These are phyloP conservation scores for Priocnemis perturbator DNA, from an alignment of 2,888 invertebrate species.

Conservation along the genomic window DNA sequence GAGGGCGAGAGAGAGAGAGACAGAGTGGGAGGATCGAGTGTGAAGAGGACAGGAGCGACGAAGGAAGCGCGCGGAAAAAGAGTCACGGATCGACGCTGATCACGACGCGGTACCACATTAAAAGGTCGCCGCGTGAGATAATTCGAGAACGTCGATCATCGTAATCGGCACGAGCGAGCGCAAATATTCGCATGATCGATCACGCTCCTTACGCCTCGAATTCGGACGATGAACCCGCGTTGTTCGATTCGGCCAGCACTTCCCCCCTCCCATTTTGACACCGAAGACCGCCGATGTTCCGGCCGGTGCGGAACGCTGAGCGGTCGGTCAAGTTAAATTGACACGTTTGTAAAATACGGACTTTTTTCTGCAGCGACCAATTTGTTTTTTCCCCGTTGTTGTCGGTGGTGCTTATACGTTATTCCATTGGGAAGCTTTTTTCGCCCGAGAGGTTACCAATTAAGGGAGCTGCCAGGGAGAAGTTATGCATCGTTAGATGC, in stretches of 20 bases:
- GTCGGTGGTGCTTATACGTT: neutral
- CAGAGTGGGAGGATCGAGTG: neutral
- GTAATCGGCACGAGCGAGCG: too few relatives aligned
- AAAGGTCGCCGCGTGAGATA: too few relatives aligned
- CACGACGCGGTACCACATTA: too few relatives aligned
- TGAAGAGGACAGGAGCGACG: neutral
- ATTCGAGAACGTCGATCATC: too few relatives aligned
- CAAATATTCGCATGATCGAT: too few relatives aligned
- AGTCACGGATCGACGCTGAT: too few relatives aligned
- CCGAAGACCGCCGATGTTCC: too few relatives aligned
- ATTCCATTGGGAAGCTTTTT: neutral
- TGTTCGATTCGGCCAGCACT: too few relatives aligned
- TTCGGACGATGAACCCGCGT: too few relatives aligned
- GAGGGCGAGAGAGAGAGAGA: neutral
- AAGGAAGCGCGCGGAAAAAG: neutral
- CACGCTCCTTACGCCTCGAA: too few relatives aligned
- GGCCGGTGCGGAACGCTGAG: too few relatives aligned
- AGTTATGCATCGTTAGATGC: slow-evolving; percentile 52
- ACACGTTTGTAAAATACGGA: slow-evolving; percentile 25
- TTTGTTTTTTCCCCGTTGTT: slow-evolving; percentile 28
- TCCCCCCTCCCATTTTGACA: too few relatives aligned
- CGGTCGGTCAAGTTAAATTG: slow-evolving; percentile 34
- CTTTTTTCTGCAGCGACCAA: slow-evolving; percentile 9
- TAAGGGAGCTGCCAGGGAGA: slow-evolving; percentile 35
- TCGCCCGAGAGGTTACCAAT: slow-evolving; percentile 34